Percentiles rank a stretch among this genome's conserved stretches.
Evolutionary conservation across 2,797 vertebrate genomes (phyloP).

Genomic region (Valencia hispanica): DNA sequence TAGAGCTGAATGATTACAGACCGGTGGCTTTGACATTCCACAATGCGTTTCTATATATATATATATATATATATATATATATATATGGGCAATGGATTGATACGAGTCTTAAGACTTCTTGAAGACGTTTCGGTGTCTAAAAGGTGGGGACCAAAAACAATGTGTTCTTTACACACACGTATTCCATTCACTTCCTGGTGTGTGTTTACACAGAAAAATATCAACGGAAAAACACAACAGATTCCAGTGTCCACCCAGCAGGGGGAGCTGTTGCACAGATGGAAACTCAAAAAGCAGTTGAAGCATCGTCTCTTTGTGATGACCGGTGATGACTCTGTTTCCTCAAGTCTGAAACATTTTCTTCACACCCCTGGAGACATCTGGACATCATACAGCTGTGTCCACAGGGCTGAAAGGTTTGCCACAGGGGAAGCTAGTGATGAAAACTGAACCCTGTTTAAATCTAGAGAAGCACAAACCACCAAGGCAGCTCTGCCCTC

Average conservation of each 20-base stretch:
- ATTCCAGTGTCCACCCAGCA: not conserved
- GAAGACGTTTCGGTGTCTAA: not conserved
- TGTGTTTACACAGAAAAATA: not conserved
- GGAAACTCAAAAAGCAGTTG: not conserved
- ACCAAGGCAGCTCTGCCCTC: no score
- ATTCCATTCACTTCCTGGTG: not conserved
- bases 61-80: no score
- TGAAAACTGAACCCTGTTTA: no score
- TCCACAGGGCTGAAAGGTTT: no score
- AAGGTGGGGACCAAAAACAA: not conserved
- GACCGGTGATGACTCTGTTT: not conserved
- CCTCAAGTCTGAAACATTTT: not conserved
- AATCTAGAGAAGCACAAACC: no score
- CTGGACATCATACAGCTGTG: not conserved
- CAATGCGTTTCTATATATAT: no score
- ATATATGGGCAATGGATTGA: no score
- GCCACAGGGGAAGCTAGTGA: no score
- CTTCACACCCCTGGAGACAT: not conserved
- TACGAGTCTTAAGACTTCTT: not conserved
- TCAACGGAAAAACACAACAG: not conserved
- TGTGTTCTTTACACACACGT: not conserved
- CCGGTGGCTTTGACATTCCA: no score
- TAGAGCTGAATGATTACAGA: no score
- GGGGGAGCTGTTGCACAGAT: not conserved
- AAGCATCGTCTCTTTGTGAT: not conserved